Evolutionary conservation across 2,888 invertebrate species (phyloP).

Genomic region (Odontothrips loti): DNA sequence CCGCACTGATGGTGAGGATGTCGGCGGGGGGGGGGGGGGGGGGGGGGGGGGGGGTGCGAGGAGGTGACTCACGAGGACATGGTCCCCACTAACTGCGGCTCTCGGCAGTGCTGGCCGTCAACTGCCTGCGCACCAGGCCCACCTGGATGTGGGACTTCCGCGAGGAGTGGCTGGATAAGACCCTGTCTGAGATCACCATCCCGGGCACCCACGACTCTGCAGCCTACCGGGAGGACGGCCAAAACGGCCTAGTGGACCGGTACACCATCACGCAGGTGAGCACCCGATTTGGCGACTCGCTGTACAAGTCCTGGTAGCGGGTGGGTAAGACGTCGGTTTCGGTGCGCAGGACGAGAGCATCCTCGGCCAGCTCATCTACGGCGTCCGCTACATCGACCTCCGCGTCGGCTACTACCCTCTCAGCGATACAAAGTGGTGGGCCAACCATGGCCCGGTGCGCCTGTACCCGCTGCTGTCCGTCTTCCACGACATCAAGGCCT

Average conservation of each 20-base stretch:
- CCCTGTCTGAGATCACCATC: constrained; percentile 56
- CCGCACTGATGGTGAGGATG: not conserved
- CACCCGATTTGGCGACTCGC: not conserved
- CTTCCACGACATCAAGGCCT: constrained; percentile 52
- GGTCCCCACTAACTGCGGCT: not conserved
- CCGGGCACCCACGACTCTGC: constrained; percentile 70
- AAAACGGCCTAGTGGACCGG: constrained; percentile 48
- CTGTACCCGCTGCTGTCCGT: constrained; percentile 51
- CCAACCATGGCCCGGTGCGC: constrained; percentile 54
- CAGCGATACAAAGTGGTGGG: constrained; percentile 46
- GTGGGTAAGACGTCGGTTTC: too few relatives aligned
- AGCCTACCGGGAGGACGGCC: constrained; percentile 42
- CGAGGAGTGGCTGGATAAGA: constrained; percentile 47
- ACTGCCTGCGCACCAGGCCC: constrained; percentile 53
- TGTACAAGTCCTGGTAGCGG: constrained; percentile 29
- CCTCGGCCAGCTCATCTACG: constrained; percentile 56
- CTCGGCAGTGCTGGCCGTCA: constrained; percentile 38
- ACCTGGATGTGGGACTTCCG: constrained; percentile 57
- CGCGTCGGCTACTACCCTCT: constrained; percentile 53
- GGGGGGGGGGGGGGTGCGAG: not conserved
- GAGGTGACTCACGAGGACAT: not conserved
- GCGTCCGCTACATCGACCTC: constrained; percentile 58
- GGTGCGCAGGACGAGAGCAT: constrained; percentile 54
- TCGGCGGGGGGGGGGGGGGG: not conserved
- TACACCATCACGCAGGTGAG: constrained; percentile 52